These are phyloP conservation scores for Ochropacha duplaris DNA, from an alignment of 2,888 invertebrate species.

Conservation along the genomic window DNA sequence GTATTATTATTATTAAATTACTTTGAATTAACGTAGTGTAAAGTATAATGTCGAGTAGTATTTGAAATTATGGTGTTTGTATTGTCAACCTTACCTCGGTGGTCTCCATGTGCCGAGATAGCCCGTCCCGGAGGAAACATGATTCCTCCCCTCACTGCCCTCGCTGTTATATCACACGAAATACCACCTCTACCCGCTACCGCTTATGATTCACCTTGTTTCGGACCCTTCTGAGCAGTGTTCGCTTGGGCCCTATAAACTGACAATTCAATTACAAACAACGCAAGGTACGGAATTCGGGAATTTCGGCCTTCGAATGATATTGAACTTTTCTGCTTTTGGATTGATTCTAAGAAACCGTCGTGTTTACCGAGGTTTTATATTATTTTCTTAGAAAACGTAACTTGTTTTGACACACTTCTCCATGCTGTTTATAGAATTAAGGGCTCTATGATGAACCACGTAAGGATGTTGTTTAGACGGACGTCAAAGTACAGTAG, in stretches of 20 bases:
- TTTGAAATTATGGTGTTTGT: too few species aligned
- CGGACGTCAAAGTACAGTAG: background rate
- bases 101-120: too few species aligned
- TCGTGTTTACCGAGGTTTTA: conserved; percentile 11
- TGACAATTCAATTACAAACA: conserved; percentile 63
- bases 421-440: background rate
- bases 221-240: conserved; percentile 18
- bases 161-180: too few species aligned
- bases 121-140: too few species aligned
- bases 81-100: too few species aligned
- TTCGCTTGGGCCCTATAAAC: conserved; percentile 53
- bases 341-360: conserved; percentile 35
- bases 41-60: too few species aligned
- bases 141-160: too few species aligned
- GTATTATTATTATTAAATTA: too few species aligned
- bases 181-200: conserved; percentile 10
- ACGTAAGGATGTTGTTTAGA: background rate
- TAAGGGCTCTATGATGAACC: background rate
- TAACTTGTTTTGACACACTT: background rate
- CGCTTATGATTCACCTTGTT: conserved; percentile 12
- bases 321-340: conserved; percentile 28
- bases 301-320: conserved; percentile 29
- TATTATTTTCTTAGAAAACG: background rate
- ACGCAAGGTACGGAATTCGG: conserved; percentile 38
- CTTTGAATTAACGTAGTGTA: too few species aligned